Conservation (phyloP, 2,888 invertebrate species). For the Malthinus seriepunctatus region DNA sequence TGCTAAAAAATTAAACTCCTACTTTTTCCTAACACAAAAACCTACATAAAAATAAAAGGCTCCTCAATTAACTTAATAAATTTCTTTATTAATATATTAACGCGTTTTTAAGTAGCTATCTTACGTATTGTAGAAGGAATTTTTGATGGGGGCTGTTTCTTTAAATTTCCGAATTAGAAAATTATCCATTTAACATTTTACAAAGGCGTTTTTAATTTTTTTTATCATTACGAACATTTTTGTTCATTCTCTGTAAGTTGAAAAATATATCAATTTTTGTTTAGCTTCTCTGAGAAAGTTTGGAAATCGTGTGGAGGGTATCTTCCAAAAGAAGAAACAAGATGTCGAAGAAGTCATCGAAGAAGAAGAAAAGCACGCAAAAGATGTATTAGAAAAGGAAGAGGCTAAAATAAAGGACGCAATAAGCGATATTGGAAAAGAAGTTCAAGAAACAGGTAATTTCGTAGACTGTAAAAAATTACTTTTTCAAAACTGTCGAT, state of each 20-base stretch:
- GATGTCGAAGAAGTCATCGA: constrained; percentile 67
- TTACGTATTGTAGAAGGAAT: constrained; percentile 3
- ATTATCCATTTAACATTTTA: constrained; percentile 1
- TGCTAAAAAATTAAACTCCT: too few species aligned
- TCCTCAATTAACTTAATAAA: not conserved
- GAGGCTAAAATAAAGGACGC: constrained; percentile 63
- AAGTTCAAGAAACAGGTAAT: constrained; percentile 59
- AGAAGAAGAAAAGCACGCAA: constrained; percentile 65
- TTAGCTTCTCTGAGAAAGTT: constrained; percentile 72
- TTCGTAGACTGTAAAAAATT: not conserved
- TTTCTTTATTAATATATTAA: constrained; percentile 5
- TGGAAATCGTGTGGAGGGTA: constrained; percentile 71
- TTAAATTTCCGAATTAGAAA: constrained; percentile 1
- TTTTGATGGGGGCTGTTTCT: not conserved
- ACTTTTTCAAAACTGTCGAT: not conserved
- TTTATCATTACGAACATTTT: not conserved
- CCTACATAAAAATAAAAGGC: too few species aligned
- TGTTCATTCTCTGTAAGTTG: too few species aligned
- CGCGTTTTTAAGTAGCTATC: not conserved
- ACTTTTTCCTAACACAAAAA: too few species aligned
- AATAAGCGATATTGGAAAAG: constrained; percentile 60
- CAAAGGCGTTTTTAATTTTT: not conserved
- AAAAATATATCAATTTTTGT: not conserved
- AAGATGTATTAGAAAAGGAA: constrained; percentile 66
- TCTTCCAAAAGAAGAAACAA: constrained; percentile 74